Evolutionary conservation across 1,140 invertebrate genomes (phyloP).

Genomic region (Brachionus manjavacas): DNA sequence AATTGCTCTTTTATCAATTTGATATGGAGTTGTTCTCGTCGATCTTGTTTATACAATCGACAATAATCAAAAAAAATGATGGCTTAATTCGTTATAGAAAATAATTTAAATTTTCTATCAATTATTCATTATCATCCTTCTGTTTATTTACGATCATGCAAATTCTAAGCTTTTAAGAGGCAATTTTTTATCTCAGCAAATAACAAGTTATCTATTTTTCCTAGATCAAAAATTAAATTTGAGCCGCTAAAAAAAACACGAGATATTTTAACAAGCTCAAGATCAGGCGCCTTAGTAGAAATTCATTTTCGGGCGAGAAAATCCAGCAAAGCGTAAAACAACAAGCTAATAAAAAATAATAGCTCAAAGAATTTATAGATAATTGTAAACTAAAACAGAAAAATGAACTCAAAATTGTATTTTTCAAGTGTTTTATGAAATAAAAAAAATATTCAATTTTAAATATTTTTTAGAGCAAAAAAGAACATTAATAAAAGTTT

Average conservation of each 20-base stretch:
- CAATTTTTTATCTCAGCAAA: not conserved
- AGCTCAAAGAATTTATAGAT: no score
- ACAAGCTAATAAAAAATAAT: not conserved
- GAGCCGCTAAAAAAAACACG: not conserved
- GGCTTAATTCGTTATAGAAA: not conserved
- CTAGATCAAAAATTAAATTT: not conserved
- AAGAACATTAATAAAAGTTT: no score
- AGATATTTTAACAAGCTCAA: not conserved
- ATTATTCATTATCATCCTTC: not conserved
- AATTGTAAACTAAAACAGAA: no score
- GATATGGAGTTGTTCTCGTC: not conserved
- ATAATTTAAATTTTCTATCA: not conserved
- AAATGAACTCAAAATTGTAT: no score
- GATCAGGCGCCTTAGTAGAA: not conserved
- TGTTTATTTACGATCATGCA: not conserved
- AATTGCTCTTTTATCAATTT: not conserved
- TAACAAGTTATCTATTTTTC: not conserved
- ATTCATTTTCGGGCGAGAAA: not conserved
- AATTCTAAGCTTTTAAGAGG: not conserved
- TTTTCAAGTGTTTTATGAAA: no score
- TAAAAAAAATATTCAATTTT: no score
- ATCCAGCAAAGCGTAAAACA: not conserved
- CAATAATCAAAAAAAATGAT: slow-evolving; percentile 5
- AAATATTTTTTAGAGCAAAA: no score
- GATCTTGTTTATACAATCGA: not conserved